Evolutionary conservation across 2,797 vertebrate genomes (phyloP).

Genomic region (Gobio occitaniae): DNA sequence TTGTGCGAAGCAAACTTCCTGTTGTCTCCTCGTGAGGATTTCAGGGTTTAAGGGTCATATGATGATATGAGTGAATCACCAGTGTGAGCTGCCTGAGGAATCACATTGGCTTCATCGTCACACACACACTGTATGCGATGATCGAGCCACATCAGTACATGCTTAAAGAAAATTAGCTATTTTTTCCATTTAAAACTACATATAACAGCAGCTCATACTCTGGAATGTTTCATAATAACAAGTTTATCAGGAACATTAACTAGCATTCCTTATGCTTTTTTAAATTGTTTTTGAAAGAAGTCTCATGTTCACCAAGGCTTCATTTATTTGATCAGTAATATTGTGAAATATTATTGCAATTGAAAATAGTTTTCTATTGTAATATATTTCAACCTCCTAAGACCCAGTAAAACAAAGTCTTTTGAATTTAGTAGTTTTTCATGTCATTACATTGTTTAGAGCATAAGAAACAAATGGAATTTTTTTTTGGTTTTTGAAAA

Average conservation of each 20-base stretch:
- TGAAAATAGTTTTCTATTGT: not conserved
- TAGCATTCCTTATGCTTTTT: not conserved
- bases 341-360: not conserved
- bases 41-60: conserved; percentile 44
- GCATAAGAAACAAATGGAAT: no score
- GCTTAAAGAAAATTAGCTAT: not conserved
- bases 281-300: not conserved
- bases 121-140: not conserved
- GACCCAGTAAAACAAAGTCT: no score
- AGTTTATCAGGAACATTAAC: not conserved
- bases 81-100: conserved; percentile 23
- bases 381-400: not conserved
- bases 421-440: no score
- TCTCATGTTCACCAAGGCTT: not conserved
- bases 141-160: not conserved
- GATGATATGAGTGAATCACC: conserved; percentile 17
- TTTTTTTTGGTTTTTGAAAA: no score
- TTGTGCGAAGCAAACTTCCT: conserved; percentile 40
- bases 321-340: not conserved
- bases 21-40: conserved; percentile 5
- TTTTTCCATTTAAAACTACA: not conserved
- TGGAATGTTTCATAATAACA: not conserved
- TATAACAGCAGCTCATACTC: not conserved
- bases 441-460: no score
- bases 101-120: not conserved